Evolutionary conservation across 2,113 vertebrate species (phyloP).

Genomic region (Anas platyrhynchos): DNA sequence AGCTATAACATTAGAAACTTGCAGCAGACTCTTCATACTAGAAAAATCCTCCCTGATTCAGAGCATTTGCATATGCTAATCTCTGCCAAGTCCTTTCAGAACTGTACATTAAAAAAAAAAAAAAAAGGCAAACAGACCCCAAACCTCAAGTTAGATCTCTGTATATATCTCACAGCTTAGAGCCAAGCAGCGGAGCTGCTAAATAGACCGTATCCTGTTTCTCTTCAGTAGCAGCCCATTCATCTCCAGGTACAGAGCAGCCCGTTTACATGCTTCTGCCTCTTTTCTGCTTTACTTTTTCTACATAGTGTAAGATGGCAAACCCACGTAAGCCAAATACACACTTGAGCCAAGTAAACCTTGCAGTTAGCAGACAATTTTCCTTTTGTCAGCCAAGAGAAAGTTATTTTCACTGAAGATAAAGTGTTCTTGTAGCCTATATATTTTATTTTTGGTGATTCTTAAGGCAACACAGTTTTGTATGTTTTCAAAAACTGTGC

Average conservation of each 20-base stretch:
- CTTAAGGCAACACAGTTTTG: background rate
- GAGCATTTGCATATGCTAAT: conserved; percentile 46
- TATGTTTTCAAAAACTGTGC: background rate
- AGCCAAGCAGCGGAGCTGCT: conserved; percentile 77
- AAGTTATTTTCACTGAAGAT: conserved; percentile 37
- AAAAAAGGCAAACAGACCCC: background rate
- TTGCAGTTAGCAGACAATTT: conserved; percentile 36
- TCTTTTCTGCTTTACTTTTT: conserved; percentile 63
- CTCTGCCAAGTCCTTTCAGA: conserved; percentile 18
- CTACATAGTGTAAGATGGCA: conserved; percentile 30
- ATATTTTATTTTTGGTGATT: background rate
- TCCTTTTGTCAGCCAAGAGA: conserved; percentile 43
- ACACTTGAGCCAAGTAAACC: background rate
- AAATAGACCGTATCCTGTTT: conserved; percentile 88
- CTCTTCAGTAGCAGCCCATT: conserved; percentile 88
- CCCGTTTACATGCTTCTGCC: conserved; percentile 65
- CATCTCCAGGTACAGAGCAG: conserved; percentile 75
- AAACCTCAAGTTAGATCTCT: conserved; percentile 50
- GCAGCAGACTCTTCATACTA: background rate
- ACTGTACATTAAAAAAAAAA: background rate
- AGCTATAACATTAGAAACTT: conserved; percentile 21
- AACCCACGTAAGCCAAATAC: conserved; percentile 15
- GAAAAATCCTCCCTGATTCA: background rate
- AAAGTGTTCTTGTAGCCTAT: background rate
- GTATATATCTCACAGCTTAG: conserved; percentile 77